phyloP scores from a whole-genome alignment of 92 coral and sea anemone genomes.

The Montipora capitata region DNA sequence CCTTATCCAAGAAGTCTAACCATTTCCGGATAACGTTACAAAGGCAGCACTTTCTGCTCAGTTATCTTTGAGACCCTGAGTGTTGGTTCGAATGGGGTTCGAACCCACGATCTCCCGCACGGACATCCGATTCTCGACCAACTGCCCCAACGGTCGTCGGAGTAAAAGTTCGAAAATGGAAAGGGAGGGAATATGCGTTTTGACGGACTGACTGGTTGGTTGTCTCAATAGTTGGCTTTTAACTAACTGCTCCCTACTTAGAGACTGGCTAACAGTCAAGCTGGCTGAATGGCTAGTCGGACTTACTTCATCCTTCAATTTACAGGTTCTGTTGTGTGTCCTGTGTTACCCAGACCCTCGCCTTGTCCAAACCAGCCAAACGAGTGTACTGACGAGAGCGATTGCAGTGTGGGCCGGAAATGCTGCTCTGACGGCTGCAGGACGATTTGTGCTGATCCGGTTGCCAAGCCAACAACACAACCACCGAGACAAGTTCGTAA shows the following conservation, averaged over 20 bases:
- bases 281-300: neutral
- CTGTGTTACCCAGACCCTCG: conserved; percentile 66
- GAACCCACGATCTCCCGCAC: too few species aligned
- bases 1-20: too few species aligned
- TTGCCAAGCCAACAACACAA: conserved; percentile 32
- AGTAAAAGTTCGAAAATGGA: too few species aligned
- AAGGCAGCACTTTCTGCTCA: too few species aligned
- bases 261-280: neutral
- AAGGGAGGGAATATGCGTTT: too few species aligned
- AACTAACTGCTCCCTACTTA: neutral
- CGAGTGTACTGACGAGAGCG: conserved; percentile 69
- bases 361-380: conserved; percentile 70
- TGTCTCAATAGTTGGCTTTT: neutral
- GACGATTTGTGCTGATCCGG: conserved; percentile 68
- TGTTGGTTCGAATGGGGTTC: too few species aligned
- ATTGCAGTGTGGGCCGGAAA: conserved; percentile 67
- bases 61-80: too few species aligned
- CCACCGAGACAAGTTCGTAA: conserved; percentile 20
- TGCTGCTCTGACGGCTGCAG: conserved; percentile 93
- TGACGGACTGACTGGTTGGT: too few species aligned
- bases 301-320: neutral
- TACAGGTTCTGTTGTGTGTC: conserved; percentile 72
- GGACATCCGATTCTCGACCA: too few species aligned
- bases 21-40: too few species aligned
- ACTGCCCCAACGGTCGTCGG: too few species aligned